Base-by-base conservation (phyloP, 2,888 invertebrate species). In the Agriotes lineatus region DNA sequence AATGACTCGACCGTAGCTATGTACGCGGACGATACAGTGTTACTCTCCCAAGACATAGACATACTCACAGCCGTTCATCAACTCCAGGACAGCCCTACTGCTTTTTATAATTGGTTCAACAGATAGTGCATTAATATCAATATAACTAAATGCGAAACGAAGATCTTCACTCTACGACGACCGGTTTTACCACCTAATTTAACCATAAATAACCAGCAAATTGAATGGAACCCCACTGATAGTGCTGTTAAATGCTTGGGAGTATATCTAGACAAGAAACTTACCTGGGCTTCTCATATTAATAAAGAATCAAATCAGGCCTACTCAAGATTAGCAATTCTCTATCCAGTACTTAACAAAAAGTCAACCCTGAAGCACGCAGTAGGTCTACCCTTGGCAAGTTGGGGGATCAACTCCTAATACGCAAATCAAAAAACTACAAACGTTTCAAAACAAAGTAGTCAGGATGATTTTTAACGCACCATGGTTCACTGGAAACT, bases 1-100 rank as follows among this genome's bases (percentile, higher is more conserved):
- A 12, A 5, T 7, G 10, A 4, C 7, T 12, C 44, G 7, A 14
- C 44, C 3, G n/a, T 16, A 14, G 44, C 44, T 12, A 19, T 19
- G 19, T 44, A 18, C n/a, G 44, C 44, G 4, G 44, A 44, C 44
- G 44, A 44, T 19, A 44, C 44, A 14, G 44, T n/a, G 16, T 44
- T 44, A 44, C 19, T 44, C 2, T 14, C 44, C 7, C 44, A 44
- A 44, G 16, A 12, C 16, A 16, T 10, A 2, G 16, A 44, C 44
- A 44, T 44, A 14, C 16, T 44, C n/a, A 12, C 7, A 16, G 19
- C 19, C 7, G 19, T 16, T 16, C 44, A 16, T 5, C 5, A 9
- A 12, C 19, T 44, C 3, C 44, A 44, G 16, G 44, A 44, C 19
- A 9, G n/a, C 19, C 12, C 44, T 19, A 16, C 3, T 5, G n/a